Percentiles rank a stretch among this genome's conserved stretches.
Conservation (phyloP, 2,888 invertebrate species). For the Drosophila falleni region DNA sequence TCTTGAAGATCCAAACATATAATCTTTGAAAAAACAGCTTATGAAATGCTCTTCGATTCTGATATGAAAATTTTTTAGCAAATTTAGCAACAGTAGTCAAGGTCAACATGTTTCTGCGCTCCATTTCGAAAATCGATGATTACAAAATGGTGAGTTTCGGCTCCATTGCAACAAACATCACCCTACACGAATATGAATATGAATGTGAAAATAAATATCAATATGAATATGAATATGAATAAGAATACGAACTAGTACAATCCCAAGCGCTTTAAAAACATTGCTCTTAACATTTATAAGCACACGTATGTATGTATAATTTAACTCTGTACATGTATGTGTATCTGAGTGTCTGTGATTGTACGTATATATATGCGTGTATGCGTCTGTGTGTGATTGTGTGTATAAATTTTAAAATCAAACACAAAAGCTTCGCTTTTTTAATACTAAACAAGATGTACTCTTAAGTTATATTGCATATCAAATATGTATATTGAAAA, state of each 20-base stretch:
- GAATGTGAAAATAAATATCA: slow-evolving; percentile 31
- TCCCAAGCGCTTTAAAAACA: slow-evolving; percentile 48
- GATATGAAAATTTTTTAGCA: slow-evolving; percentile 86
- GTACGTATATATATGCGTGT: slow-evolving; percentile 16
- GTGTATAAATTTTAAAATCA: slow-evolving; percentile 29
- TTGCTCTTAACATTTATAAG: slow-evolving; percentile 36
- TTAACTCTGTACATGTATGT: slow-evolving; percentile 23
- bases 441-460: slow-evolving; percentile 29
- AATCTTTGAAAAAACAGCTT: slow-evolving; percentile 3
- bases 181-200: slow-evolving; percentile 14
- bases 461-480: slow-evolving; percentile 37
- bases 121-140: slow-evolving; percentile 99
- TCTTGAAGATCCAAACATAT: slow-evolving; percentile 2
- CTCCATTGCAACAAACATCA: slow-evolving; percentile 26
- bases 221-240: slow-evolving; percentile 25
- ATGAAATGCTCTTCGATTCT: slow-evolving; percentile 57
- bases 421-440: slow-evolving; percentile 48
- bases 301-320: slow-evolving; percentile 25
- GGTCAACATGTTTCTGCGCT: slow-evolving; percentile 98
- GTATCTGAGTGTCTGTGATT: slow-evolving; percentile 23
- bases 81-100: slow-evolving; percentile 94
- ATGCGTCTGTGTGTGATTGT: slow-evolving; percentile 33
- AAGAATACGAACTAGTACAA: slow-evolving; percentile 32
- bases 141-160: slow-evolving; percentile 97
- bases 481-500: slow-evolving; percentile 41